phyloP scores from a whole-genome alignment of 2,797 vertebrate species.

The Rhinichthys osculus region DNA sequence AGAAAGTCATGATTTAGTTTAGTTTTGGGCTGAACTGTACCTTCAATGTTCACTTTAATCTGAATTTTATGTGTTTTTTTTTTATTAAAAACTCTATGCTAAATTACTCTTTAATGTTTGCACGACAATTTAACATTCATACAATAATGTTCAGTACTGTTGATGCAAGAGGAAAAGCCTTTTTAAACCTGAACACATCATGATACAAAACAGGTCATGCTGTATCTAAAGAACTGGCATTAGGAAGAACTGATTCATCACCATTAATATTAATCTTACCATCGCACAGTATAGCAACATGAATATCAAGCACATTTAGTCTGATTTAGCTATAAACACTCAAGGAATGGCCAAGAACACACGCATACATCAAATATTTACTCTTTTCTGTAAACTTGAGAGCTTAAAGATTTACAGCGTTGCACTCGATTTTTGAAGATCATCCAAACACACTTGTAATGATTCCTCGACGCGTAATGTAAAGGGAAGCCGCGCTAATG shows the following conservation, averaged over 20 bases:
- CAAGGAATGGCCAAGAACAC: not conserved
- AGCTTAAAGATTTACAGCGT: not conserved
- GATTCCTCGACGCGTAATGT: not conserved
- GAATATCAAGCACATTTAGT: not conserved
- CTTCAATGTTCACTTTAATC: not conserved
- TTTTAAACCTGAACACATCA: not conserved
- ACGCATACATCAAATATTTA: slow-evolving; percentile 32
- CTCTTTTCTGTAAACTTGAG: slow-evolving; percentile 23
- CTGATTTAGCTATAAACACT: not conserved
- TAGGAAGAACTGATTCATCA: not conserved
- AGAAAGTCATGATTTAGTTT: not conserved
- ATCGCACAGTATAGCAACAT: not conserved
- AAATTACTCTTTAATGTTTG: not conserved
- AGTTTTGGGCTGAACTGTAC: not conserved
- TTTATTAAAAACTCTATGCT: not conserved
- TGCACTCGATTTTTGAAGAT: not conserved
- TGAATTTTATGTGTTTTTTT: not conserved
- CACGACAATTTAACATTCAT: not conserved
- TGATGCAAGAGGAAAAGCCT: not conserved
- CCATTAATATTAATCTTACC: not conserved
- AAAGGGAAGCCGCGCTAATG: not conserved
- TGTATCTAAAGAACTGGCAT: not conserved
- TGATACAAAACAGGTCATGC: not conserved
- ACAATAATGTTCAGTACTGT: not conserved
- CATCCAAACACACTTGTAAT: not conserved